Evolutionary conservation across 2,888 invertebrate genomes (phyloP).

Genomic region (Agonopterix heracliana): DNA sequence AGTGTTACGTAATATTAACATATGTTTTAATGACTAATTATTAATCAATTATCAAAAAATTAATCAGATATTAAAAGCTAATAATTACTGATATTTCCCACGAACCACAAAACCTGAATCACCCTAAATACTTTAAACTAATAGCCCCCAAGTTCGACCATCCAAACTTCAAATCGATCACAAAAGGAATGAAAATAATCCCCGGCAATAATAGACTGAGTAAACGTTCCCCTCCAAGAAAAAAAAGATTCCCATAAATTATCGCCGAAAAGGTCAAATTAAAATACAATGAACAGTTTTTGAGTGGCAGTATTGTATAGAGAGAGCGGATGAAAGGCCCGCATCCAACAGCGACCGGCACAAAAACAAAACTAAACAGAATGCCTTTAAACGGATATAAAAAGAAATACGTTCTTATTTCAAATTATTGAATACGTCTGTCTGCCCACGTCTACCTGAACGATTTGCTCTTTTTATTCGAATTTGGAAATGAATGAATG

Average conservation of each 20-base stretch:
- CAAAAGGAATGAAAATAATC: constrained; percentile 63
- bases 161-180: constrained; percentile 47
- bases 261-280: constrained; percentile 76
- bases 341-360: constrained; percentile 57
- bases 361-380: constrained; percentile 75
- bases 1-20: no score
- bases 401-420: constrained; percentile 73
- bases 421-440: constrained; percentile 73
- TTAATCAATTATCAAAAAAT: no score
- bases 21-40: no score
- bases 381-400: constrained; percentile 74
- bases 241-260: constrained; percentile 72
- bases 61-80: no score
- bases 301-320: constrained; percentile 75
- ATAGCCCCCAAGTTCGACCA: constrained; percentile 28
- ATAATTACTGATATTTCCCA: no score
- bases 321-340: constrained; percentile 70
- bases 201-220: constrained; percentile 65
- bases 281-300: constrained; percentile 76
- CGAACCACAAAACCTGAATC: no score
- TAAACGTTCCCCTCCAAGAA: constrained; percentile 59
- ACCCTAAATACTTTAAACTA: constrained; percentile 8
- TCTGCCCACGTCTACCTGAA: constrained; percentile 72
- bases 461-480: constrained; percentile 53
- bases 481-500: constrained; percentile 51